A percentile compares a stretch with the other conserved stretches of the same genome.
phyloP scores from a whole-genome alignment of 2,797 vertebrate species.

The Alfaro cultratus region DNA sequence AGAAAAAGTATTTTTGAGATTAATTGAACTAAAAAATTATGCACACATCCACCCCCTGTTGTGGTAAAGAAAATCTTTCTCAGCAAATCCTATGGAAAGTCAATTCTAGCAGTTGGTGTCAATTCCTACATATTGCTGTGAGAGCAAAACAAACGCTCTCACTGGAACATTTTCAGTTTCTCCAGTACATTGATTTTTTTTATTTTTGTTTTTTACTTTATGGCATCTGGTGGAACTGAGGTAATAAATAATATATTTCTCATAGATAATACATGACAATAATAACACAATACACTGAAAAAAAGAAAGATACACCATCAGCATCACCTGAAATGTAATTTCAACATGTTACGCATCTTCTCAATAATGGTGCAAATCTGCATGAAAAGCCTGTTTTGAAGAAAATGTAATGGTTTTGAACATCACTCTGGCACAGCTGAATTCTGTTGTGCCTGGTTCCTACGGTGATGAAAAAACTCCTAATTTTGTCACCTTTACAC shows the following conservation, averaged over 20 bases:
- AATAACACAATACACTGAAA: background rate
- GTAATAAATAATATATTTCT: background rate
- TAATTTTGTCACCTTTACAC: background rate
- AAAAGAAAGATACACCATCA: background rate
- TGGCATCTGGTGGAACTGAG: background rate
- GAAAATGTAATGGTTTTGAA: background rate
- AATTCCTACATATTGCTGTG: background rate
- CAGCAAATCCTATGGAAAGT: too few species aligned
- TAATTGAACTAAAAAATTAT: too few species aligned
- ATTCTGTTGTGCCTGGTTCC: background rate
- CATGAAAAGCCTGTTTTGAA: background rate
- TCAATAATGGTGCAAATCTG: background rate
- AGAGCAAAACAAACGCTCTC: background rate
- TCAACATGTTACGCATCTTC: background rate
- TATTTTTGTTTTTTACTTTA: background rate
- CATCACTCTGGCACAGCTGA: background rate
- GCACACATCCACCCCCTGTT: too few species aligned
- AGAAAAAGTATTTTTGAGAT: background rate
- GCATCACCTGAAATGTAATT: background rate
- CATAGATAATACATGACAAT: background rate
- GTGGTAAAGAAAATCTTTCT: too few species aligned
- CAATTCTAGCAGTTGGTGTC: too few species aligned
- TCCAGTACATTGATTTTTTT: background rate
- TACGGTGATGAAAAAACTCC: background rate
- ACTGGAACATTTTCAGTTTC: background rate